Base-by-base conservation (phyloP, 2,797 vertebrate species). In the Coendou prehensilis region DNA sequence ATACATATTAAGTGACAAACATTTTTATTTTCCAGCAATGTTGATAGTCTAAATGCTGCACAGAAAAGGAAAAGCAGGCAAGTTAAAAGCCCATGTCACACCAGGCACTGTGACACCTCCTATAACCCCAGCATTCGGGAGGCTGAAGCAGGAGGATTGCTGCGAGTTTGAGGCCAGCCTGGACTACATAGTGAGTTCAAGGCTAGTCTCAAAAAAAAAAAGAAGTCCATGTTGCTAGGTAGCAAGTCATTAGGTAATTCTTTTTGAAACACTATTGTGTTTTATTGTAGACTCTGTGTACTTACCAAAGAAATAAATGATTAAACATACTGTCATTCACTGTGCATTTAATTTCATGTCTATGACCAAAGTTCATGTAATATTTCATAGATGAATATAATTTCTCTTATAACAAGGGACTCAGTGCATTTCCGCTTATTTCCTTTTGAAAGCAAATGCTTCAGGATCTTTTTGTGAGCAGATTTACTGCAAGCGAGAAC, bases 381-480 rank as follows among this genome's bases (percentile, higher is more conserved):
- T 95, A 59, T 28, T 83, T 88, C 45, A 82, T 23, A 91, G 63
- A 37, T 50, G 26, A 64, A 92, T 33, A 82, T 67, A 82, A 82
- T 76, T 83, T 33, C 23, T 82, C 52, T 64, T 22, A 59, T 88
- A 92, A 88, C 59, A 95, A 87, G 59, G 67, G 67, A 82, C 28
- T 92, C 50, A 13, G 47, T 56, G 11, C 33, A 64, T 75, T 83
- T 88, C 78, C 59, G 57, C 52, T 76, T 28, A 59, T 92, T 83
- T 83, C 23, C 64, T 57, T 82, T 50, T 76, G 92, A 88, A 92
- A 92, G 47, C 73, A 92, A n/a, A 67, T 41, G 23, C 64, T 95
- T 87, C 26, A 7, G 57, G 50, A n/a, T 45, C 82, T 30, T 50
- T 50, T 45, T 82, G 22, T 83, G 18, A 83, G 47, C 11, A 87